Evolutionary conservation across 2,113 vertebrate species (phyloP), one percentile per base, ranked within the genome.

Genomic region (Oryzias curvinotus): DNA sequence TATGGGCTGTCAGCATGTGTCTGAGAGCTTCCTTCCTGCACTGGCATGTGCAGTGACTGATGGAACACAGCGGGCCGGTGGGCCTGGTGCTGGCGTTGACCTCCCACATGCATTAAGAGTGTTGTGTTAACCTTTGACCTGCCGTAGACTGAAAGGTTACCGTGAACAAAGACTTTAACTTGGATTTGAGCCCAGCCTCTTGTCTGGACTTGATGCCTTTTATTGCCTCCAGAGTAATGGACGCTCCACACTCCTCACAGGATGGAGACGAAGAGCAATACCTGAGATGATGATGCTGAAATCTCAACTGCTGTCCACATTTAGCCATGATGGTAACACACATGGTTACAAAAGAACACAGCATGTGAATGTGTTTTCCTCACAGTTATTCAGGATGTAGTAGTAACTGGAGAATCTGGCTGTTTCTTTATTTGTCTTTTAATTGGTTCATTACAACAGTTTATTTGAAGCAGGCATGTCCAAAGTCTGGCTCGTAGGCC

Each of bases 131-230:
- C 75, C 75, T 70, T 43, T 75, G 64, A 5, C 57, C 57, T 53
- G 67, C 61, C 58, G 44, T 66, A 45, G 16, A 16, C 26, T 43
- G 16, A 8, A 65, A 1, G 21, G 50, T 25, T 52, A 44, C 64
- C 53, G 21, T 30, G 50, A 21, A 28, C 48, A 52, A 15, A 41
- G 26, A 54, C 68, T 66, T 86, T 63, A 76, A 82, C 80, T 82
- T 86, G 84, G 78, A 69, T 71, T 65, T 87, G 77, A 85, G 83
- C 72, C 41, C 23, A 7, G 56, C 52, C 71, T 75, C 71, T 3
- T 63, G 67, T 76, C 61, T 67, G 52, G 49, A 30, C 62, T 42
- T 65, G 69, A 80, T 65, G 53, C 46, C 48, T 70, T 54, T 23
- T 16, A 17, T 16, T 58, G 14, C 63, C 46, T 41, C 12, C 57